Evolutionary conservation across 2,888 invertebrate species (phyloP).

Genomic region (Barypeithes pellucidus): DNA sequence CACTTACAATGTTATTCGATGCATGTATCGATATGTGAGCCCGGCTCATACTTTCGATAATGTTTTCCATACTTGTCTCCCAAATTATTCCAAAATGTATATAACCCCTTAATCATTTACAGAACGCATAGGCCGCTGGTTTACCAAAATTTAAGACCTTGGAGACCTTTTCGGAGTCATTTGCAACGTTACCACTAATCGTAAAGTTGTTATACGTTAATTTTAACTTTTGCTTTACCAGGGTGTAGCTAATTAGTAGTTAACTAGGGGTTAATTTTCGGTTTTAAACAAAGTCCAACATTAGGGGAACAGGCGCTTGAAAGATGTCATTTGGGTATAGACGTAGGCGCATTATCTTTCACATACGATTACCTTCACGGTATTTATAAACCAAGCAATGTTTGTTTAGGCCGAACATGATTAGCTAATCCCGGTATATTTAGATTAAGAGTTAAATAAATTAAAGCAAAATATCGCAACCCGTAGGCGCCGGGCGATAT

Average conservation of each 20-base stretch:
- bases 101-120: constrained; percentile 25
- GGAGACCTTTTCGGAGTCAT: background rate
- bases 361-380: background rate
- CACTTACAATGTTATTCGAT: too few species aligned
- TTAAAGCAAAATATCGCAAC: background rate
- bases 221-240: background rate
- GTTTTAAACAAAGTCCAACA: too few species aligned
- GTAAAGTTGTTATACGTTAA: background rate
- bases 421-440: background rate
- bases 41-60: too few species aligned
- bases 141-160: background rate
- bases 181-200: background rate
- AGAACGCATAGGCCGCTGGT: constrained; percentile 11
- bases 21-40: too few species aligned
- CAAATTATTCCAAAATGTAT: too few species aligned
- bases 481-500: too few species aligned
- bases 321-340: too few species aligned
- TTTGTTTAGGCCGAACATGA: background rate
- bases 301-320: too few species aligned
- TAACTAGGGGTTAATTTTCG: too few species aligned
- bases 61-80: too few species aligned
- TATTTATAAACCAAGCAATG: background rate
- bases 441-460: background rate
- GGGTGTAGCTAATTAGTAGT: background rate
- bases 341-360: too few species aligned